These are phyloP conservation scores for Cettia cetti DNA, from an alignment of 2,113 vertebrate genomes.

Conservation along the genomic window DNA sequence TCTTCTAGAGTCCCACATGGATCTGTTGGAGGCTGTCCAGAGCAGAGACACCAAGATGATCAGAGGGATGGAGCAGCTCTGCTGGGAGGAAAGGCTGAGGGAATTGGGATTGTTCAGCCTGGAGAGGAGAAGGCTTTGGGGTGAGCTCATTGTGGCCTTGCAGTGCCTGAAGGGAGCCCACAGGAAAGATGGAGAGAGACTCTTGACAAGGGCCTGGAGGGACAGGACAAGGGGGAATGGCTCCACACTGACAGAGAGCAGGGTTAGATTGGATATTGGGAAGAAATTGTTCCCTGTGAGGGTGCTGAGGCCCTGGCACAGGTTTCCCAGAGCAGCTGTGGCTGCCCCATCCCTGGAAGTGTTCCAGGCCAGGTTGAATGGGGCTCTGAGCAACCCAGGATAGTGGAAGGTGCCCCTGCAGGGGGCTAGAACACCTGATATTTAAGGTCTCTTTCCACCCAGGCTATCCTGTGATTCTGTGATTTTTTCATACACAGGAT, in stretches of 20 bases:
- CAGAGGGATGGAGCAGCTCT: neutral
- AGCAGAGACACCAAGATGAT: neutral
- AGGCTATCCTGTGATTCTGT: neutral
- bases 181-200: neutral
- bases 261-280: accelerated
- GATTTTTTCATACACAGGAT: neutral
- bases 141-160: accelerated
- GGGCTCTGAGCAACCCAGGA: accelerated
- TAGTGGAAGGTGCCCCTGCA: neutral
- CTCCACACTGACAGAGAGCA: neutral
- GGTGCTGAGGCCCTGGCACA: neutral
- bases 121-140: neutral
- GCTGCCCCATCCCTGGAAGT: neutral
- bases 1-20: neutral
- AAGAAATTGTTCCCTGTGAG: neutral
- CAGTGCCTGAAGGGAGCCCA: neutral
- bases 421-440: neutral
- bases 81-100: neutral
- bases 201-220: neutral
- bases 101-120: neutral
- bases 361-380: accelerated
- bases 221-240: neutral
- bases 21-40: neutral
- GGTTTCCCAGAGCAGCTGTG: accelerated
- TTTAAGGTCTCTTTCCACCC: neutral